phyloP scores from a whole-genome alignment of 2,113 vertebrate genomes.

The Diglossa brunneiventris region DNA sequence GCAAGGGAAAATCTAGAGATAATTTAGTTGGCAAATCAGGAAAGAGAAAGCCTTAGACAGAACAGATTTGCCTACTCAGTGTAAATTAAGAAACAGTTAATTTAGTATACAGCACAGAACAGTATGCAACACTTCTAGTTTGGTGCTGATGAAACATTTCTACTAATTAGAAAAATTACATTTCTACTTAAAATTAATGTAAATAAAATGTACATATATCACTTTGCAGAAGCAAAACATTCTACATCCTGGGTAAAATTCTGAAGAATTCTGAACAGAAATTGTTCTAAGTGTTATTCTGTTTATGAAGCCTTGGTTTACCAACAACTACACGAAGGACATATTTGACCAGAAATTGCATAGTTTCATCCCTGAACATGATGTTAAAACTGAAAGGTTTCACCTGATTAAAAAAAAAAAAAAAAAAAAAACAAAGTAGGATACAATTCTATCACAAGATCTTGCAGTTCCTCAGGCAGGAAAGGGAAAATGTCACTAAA shows the following conservation, averaged over 20 bases:
- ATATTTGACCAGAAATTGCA: neutral
- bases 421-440: neutral
- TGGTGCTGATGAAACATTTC: neutral
- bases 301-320: neutral
- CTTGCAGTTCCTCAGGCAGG: neutral
- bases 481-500: neutral
- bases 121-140: neutral
- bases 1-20: neutral
- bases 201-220: neutral
- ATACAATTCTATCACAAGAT: neutral
- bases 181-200: neutral
- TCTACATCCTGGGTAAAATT: neutral
- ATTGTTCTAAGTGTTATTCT: neutral
- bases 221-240: neutral
- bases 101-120: neutral
- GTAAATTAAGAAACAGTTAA: neutral
- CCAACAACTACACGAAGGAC: neutral
- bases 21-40: neutral
- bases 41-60: neutral
- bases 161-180: neutral
- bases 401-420: neutral
- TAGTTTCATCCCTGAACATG: neutral
- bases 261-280: neutral
- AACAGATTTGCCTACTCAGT: neutral
- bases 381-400: neutral